Conservation (phyloP, 2,797 vertebrate genomes). For the Chrysocyon brachyurus region DNA sequence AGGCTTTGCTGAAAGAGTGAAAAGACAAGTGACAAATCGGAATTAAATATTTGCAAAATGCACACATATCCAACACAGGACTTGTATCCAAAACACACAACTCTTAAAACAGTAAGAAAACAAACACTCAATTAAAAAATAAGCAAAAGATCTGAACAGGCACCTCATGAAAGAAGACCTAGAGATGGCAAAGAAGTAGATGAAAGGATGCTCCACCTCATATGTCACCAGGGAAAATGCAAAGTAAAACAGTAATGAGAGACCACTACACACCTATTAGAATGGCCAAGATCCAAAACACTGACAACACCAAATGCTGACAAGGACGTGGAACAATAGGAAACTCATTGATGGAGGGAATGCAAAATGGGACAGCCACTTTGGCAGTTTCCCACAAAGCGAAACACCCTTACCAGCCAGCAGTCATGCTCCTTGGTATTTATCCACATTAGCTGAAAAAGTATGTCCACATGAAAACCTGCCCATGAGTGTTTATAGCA, state of each 20-base stretch:
- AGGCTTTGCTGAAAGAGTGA: neutral
- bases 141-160: neutral
- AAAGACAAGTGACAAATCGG: neutral
- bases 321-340: neutral
- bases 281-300: neutral
- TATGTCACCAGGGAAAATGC: neutral
- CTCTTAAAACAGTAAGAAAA: neutral
- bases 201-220: neutral
- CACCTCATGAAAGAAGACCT: neutral
- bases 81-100: neutral
- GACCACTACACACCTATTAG: neutral
- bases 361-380: neutral
- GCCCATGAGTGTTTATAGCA: neutral
- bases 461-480: neutral
- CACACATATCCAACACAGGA: neutral
- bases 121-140: neutral
- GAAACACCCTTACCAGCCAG: neutral
- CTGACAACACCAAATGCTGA: neutral
- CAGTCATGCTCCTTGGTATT: neutral
- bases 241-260: neutral
- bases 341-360: neutral
- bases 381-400: neutral
- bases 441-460: neutral
- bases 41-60: neutral
- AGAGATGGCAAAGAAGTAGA: neutral